Base-by-base conservation (phyloP, 2,888 invertebrate species). In the Lordiphosa fenestrarum region DNA sequence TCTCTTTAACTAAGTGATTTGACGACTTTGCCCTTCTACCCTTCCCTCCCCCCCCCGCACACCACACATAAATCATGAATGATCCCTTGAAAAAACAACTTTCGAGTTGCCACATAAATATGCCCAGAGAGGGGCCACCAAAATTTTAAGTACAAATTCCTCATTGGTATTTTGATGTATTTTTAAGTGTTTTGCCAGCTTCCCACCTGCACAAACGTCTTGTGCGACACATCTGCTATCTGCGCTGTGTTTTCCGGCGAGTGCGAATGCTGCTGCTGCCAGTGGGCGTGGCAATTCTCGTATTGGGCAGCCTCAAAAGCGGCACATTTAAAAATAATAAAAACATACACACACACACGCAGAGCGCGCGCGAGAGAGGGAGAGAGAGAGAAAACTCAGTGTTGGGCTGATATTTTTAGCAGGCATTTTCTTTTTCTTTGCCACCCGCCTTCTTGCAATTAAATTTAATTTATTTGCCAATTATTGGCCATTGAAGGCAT, bases 381-480 rank as follows among this genome's bases (percentile, higher is more conserved):
- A 35, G 40, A 3, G 5, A 55, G 49, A n/a, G n/a, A n/a, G n/a
- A n/a, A n/a, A n/a, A n/a, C n/a, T n/a, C n/a, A n/a, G n/a, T n/a
- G n/a, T n/a, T n/a, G n/a, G n/a, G n/a, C n/a, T 42, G 37, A 38
- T 74, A 81, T 77, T 80, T 77, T 75, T 65, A 82, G 75, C 40
- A n/a, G 42, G 19, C 46, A 54, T 60, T 62, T 58, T 46, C 51
- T 49, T 53, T 7, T 36, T 15, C 19, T 33, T 33, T 46, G 53
- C 55, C 50, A 48, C 39, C 35, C 54, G 44, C 40, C 39, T 44
- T 49, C 48, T 61, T 55, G 74, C 70, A 82, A 74, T 82, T 84
- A 82, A 84, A 81, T 74, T 80, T 64, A 71, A 84, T 82, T 82
- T 84, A 82, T 82, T 83, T 73, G 80, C 63, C 73, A 75, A 76